Conservation (phyloP, 2,113 vertebrate species). For the Melanostigma gelatinosum region DNA sequence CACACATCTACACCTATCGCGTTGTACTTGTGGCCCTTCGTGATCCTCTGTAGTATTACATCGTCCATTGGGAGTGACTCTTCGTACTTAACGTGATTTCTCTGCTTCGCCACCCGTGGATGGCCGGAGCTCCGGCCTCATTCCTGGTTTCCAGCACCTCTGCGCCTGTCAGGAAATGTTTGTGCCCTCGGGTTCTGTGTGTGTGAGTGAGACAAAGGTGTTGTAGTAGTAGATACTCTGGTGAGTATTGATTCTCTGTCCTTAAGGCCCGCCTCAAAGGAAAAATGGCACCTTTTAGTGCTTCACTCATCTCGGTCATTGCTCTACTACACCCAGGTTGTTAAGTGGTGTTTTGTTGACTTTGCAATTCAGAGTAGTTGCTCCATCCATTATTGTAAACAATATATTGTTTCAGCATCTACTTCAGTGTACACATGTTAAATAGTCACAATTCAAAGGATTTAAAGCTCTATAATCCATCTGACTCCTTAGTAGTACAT, state of each 20-base stretch:
- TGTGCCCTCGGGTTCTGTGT: slow-evolving; percentile 29
- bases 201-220: slow-evolving; percentile 20
- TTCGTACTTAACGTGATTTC: slow-evolving; percentile 8
- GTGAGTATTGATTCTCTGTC: slow-evolving; percentile 63
- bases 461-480: background rate
- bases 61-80: background rate
- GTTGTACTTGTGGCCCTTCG: background rate
- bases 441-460: background rate
- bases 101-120: background rate
- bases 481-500: background rate
- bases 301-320: slow-evolving; percentile 41
- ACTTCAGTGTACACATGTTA: background rate
- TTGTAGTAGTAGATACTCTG: slow-evolving; percentile 39
- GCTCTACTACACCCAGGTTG: slow-evolving; percentile 2
- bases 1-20: background rate
- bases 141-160: slow-evolving; percentile 2
- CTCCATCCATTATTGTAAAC: background rate
- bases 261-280: slow-evolving; percentile 25
- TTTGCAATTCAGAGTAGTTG: slow-evolving; percentile 8
- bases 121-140: background rate
- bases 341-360: slow-evolving; percentile 20
- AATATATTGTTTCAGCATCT: slow-evolving; percentile 13
- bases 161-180: slow-evolving; percentile 22
- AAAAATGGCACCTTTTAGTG: slow-evolving; percentile 51
- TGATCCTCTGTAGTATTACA: background rate